A percentile compares a stretch with the other conserved stretches of the same genome.
Conservation (phyloP, 2,888 invertebrate genomes). For the Coleophora deauratella region DNA sequence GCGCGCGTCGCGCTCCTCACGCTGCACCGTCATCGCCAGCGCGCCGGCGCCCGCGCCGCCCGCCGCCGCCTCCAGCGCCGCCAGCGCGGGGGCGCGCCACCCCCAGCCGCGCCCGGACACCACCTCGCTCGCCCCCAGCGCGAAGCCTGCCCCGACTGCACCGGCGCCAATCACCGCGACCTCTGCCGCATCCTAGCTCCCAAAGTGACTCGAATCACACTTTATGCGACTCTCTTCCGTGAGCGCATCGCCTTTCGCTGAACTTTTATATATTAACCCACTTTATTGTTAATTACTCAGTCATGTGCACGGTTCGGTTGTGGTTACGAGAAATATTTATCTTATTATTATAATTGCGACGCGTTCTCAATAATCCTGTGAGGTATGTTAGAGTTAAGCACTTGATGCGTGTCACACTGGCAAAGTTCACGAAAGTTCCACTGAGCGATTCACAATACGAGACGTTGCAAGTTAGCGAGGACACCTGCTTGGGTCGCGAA, state of each 20-base stretch:
- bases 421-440: not conserved
- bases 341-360: not conserved
- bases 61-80: slow-evolving; percentile 41
- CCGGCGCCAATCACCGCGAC: slow-evolving; percentile 24
- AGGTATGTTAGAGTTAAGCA: too few relatives aligned
- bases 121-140: slow-evolving; percentile 51
- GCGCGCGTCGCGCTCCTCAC: slow-evolving; percentile 81
- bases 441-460: not conserved
- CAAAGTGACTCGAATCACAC: slow-evolving; percentile 4
- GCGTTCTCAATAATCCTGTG: not conserved
- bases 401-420: not conserved
- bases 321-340: not conserved
- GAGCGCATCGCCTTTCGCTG: slow-evolving; percentile 22
- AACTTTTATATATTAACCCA: slow-evolving; percentile 10
- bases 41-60: slow-evolving; percentile 60
- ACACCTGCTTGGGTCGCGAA: not conserved
- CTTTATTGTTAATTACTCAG: slow-evolving; percentile 8
- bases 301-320: slow-evolving; percentile 3
- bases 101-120: slow-evolving; percentile 34
- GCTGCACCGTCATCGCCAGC: slow-evolving; percentile 76
- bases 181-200: slow-evolving; percentile 13
- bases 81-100: slow-evolving; percentile 46
- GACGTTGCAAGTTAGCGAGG: too few relatives aligned
- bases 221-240: slow-evolving; percentile 15
- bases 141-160: slow-evolving; percentile 24